Conservation (phyloP, 1,140 invertebrate genomes). For the Plectrocnemia conspersa region DNA sequence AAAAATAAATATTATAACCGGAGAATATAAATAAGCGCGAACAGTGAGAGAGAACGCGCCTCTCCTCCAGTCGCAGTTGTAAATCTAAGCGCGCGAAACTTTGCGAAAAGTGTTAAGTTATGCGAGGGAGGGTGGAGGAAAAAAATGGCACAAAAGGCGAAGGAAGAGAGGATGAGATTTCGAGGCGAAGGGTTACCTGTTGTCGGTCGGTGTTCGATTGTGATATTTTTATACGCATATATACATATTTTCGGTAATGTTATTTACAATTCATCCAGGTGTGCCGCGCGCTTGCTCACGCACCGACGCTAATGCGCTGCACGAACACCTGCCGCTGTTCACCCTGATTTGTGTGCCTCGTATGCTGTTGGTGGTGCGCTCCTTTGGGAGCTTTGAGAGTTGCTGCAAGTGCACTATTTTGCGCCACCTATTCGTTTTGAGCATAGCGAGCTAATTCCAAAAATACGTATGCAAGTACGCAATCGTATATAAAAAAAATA, state of each 20-base stretch:
- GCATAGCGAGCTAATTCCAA: no score
- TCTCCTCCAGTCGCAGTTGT: no score
- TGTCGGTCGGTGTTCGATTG: slow-evolving; percentile 2
- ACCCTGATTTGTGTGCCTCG: slow-evolving; percentile 13
- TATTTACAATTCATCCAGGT: slow-evolving; percentile 9
- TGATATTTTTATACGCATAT: no score
- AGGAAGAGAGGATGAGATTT: background rate
- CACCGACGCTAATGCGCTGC: background rate
- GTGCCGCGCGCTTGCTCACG: slow-evolving; percentile 2
- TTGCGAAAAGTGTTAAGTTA: background rate
- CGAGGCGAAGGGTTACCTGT: background rate
- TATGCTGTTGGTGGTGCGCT: no score
- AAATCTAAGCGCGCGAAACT: background rate
- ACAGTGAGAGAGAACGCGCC: no score
- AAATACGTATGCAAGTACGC: no score
- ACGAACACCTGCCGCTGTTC: background rate
- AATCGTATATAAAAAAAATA: no score
- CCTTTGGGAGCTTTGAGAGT: no score
- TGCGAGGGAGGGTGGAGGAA: background rate
- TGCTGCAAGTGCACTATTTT: no score
- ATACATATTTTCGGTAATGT: background rate
- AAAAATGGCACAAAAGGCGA: background rate
- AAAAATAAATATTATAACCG: no score
- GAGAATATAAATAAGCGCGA: no score
- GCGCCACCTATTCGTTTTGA: no score